These are phyloP conservation scores for Brachionus calyciflorus DNA, from an alignment of 1,140 invertebrate genomes.

Conservation along the genomic window DNA sequence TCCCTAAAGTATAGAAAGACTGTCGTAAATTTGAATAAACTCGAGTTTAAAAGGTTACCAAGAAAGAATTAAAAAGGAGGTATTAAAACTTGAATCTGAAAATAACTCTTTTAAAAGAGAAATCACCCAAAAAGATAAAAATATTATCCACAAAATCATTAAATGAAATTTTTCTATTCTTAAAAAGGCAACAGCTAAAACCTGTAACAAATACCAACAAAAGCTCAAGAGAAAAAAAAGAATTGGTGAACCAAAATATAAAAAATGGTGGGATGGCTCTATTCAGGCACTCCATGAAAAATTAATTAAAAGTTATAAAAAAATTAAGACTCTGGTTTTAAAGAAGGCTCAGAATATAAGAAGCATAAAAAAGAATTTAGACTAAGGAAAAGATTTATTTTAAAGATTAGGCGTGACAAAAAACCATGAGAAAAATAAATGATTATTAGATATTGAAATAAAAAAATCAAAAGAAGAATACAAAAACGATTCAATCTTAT, in stretches of 20 bases:
- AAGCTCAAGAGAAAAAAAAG: not conserved
- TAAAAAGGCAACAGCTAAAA: too few relatives aligned
- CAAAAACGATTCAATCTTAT: not conserved
- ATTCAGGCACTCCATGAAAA: not conserved
- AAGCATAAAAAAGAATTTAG: not conserved
- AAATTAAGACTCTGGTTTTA: not conserved
- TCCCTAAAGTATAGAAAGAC: too few relatives aligned
- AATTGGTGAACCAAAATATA: not conserved
- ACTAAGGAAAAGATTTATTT: not conserved
- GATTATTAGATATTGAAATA: not conserved
- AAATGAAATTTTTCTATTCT: too few relatives aligned
- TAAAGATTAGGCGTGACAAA: not conserved
- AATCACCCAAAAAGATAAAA: too few relatives aligned
- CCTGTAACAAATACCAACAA: not conserved
- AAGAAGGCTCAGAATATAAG: not conserved
- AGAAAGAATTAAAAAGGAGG: too few relatives aligned
- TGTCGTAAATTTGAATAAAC: too few relatives aligned
- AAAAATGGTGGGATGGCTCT: not conserved
- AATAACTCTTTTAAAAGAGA: too few relatives aligned
- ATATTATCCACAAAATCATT: too few relatives aligned
- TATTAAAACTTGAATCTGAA: too few relatives aligned
- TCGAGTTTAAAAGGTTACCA: too few relatives aligned
- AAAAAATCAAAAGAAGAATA: not conserved
- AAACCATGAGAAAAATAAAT: not conserved
- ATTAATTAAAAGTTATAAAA: not conserved